Percentiles rank a stretch among this genome's conserved stretches.
phyloP scores from a whole-genome alignment of 2,113 vertebrate species.

The Donacobius atricapilla region DNA sequence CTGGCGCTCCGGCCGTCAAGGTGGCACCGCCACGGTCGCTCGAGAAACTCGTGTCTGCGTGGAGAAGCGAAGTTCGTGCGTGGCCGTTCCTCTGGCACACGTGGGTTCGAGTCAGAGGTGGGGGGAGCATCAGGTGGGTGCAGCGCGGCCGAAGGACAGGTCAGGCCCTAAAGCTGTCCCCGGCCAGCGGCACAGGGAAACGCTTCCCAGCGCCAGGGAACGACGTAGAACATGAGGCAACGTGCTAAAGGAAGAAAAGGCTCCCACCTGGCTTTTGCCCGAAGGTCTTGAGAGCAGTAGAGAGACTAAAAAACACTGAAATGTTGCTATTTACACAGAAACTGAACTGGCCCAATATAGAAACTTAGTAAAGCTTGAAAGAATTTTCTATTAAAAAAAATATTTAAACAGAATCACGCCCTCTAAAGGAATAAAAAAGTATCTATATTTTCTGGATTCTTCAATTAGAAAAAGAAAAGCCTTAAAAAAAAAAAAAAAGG shows the following conservation, averaged over 20 bases:
- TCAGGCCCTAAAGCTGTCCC: background rate
- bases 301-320: background rate
- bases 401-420: background rate
- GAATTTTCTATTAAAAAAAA: background rate
- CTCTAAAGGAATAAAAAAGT: background rate
- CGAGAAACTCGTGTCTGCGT: too few relatives aligned
- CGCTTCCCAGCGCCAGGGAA: background rate
- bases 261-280: background rate
- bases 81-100: background rate
- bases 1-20: background rate
- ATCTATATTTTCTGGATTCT: background rate
- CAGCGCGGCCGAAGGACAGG: background rate
- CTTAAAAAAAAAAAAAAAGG: background rate
- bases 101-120: background rate
- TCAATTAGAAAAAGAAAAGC: background rate
- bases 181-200: fast-evolving
- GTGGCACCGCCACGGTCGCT: fast-evolving
- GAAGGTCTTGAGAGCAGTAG: background rate
- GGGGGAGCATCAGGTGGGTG: background rate
- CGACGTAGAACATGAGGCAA: fast-evolving
- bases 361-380: background rate
- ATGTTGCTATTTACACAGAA: background rate
- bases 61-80: background rate
- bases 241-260: background rate
- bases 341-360: background rate